Evolutionary conservation across 1,140 invertebrate genomes (phyloP).

Genomic region (Drosophila ambigua): DNA sequence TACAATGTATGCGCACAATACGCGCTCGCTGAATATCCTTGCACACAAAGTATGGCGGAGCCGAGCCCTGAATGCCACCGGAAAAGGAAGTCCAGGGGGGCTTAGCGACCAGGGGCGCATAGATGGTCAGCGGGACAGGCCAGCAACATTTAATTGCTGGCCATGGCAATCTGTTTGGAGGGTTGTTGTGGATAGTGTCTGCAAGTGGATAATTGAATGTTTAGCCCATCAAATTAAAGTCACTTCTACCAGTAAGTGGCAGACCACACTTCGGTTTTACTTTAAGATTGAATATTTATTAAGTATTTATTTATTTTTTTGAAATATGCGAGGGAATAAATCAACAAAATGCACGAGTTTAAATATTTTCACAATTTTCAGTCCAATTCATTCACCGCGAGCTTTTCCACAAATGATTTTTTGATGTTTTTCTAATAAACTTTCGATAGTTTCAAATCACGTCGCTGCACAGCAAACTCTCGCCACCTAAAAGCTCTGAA

Average conservation of each 20-base stretch:
- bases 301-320: too few relatives aligned
- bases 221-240: slow-evolving; percentile 50
- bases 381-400: too few relatives aligned
- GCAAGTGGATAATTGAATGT: slow-evolving; percentile 66
- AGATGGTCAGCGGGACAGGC: background rate
- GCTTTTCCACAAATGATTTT: background rate
- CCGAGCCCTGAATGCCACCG: background rate
- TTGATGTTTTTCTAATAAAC: too few relatives aligned
- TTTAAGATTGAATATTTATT: too few relatives aligned
- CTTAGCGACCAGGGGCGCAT: too few relatives aligned
- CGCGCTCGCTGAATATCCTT: background rate
- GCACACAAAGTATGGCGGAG: slow-evolving; percentile 24
- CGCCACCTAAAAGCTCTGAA: background rate
- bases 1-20: slow-evolving; percentile 26
- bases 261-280: background rate
- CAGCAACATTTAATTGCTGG: slow-evolving; percentile 60
- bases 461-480: background rate
- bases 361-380: too few relatives aligned
- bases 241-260: background rate
- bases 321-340: too few relatives aligned
- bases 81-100: background rate
- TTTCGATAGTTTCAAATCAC: too few relatives aligned
- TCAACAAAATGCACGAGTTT: too few relatives aligned
- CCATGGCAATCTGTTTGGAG: slow-evolving; percentile 29
- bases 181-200: background rate